Percentiles rank a stretch among this genome's conserved stretches.
Evolutionary conservation across 1,140 invertebrate species (phyloP).

Genomic region (Paramacrobiotus metropolitanus): DNA sequence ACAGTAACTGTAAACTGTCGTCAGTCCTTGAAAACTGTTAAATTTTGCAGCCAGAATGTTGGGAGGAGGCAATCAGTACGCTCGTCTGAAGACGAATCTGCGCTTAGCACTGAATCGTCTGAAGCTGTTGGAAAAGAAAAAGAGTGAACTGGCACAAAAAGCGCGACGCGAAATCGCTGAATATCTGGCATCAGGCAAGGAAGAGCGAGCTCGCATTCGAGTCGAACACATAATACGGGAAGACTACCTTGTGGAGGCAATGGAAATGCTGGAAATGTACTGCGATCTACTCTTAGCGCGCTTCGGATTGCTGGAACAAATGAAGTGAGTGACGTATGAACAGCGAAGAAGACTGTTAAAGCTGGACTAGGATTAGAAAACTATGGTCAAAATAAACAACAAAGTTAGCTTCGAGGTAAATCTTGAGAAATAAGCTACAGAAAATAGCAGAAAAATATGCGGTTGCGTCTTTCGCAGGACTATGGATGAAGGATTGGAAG

Average conservation of each 20-base stretch:
- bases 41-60: too few relatives aligned
- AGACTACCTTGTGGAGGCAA: slow-evolving; percentile 95
- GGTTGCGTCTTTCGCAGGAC: slow-evolving; percentile 32
- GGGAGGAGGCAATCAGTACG: slow-evolving; percentile 33
- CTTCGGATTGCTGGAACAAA: slow-evolving; percentile 88
- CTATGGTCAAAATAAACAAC: too few relatives aligned
- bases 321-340: slow-evolving; percentile 46
- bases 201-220: slow-evolving; percentile 71
- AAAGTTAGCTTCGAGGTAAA: too few relatives aligned
- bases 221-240: slow-evolving; percentile 97
- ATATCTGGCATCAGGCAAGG: slow-evolving; percentile 67
- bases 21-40: too few relatives aligned
- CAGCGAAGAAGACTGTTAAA: not conserved
- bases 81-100: slow-evolving; percentile 87
- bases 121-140: slow-evolving; percentile 91
- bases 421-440: too few relatives aligned
- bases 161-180: slow-evolving; percentile 91
- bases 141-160: slow-evolving; percentile 83
- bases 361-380: not conserved
- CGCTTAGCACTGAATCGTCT: slow-evolving; percentile 69
- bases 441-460: not conserved
- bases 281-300: slow-evolving; percentile 88
- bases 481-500: slow-evolving; percentile 75
- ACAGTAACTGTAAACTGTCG: too few relatives aligned
- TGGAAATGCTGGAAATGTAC: slow-evolving; percentile 98